phyloP scores from a whole-genome alignment of 1,140 invertebrate species.

The Zaprionus ornatus region DNA sequence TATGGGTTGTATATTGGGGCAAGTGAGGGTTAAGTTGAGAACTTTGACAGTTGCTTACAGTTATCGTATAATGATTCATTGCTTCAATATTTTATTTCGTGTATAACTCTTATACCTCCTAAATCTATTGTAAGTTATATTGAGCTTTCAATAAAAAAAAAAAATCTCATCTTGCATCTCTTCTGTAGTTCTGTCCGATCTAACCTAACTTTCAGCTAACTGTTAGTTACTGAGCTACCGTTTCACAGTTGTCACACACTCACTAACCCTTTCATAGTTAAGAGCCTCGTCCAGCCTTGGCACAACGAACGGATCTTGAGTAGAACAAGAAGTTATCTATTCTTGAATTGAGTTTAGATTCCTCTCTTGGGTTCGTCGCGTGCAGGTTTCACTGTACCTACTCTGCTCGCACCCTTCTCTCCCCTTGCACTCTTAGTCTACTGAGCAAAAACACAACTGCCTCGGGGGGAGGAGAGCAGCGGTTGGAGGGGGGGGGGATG shows the following conservation, averaged over 20 bases:
- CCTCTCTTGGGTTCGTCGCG: neutral
- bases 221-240: conserved; percentile 22
- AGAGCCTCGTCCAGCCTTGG: neutral
- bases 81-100: neutral
- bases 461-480: neutral
- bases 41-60: neutral
- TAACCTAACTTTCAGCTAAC: conserved; percentile 3
- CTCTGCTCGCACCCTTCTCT: neutral
- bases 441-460: conserved; percentile 57
- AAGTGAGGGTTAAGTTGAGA: conserved; percentile 1
- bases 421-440: conserved; percentile 29
- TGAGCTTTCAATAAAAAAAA: too few species aligned
- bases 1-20: neutral
- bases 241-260: conserved; percentile 6
- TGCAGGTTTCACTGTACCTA: neutral
- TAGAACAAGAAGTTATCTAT: neutral
- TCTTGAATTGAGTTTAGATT: neutral
- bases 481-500: neutral
- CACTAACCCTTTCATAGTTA: conserved; percentile 30
- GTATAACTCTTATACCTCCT: neutral
- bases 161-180: neutral
- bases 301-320: conserved; percentile 1
- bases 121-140: neutral
- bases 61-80: neutral
- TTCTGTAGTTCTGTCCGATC: neutral